phyloP scores from a whole-genome alignment of 2,888 invertebrate genomes.

The Aricia artaxerxes region DNA sequence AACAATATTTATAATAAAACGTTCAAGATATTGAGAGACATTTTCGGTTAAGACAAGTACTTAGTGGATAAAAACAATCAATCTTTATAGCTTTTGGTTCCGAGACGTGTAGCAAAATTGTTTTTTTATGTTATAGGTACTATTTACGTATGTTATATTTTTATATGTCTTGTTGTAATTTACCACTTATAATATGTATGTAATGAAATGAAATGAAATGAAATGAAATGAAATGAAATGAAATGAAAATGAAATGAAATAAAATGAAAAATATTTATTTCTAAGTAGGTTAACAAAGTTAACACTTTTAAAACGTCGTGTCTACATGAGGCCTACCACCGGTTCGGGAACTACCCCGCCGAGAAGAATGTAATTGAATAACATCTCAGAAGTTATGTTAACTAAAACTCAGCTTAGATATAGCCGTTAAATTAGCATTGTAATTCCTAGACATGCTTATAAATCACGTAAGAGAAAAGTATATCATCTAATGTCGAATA shows the following conservation, averaged over 20 bases:
- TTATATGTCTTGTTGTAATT: not conserved
- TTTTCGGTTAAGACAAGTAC: slow-evolving; percentile 12
- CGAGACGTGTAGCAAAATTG: not conserved
- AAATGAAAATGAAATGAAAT: too few relatives aligned
- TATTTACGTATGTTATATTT: not conserved
- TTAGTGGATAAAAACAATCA: slow-evolving; percentile 18
- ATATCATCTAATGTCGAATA: not conserved
- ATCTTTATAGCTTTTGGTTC: not conserved
- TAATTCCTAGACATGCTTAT: not conserved
- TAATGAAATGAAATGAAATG: too few relatives aligned
- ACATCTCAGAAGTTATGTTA: not conserved
- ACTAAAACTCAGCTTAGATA: not conserved
- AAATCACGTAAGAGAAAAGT: not conserved
- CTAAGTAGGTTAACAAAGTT: too few relatives aligned
- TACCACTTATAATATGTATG: too few relatives aligned
- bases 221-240: too few relatives aligned
- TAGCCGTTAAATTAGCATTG: not conserved
- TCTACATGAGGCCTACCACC: too few relatives aligned
- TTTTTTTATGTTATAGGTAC: not conserved
- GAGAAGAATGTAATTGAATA: too few relatives aligned
- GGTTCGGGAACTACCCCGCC: too few relatives aligned
- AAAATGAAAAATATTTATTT: too few relatives aligned
- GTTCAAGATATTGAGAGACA: not conserved
- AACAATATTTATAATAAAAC: slow-evolving; percentile 30
- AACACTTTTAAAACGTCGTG: too few relatives aligned